Percentiles rank a stretch among this genome's conserved stretches.
Conservation (phyloP, 2,113 vertebrate genomes). For the Blennius ocellaris region DNA sequence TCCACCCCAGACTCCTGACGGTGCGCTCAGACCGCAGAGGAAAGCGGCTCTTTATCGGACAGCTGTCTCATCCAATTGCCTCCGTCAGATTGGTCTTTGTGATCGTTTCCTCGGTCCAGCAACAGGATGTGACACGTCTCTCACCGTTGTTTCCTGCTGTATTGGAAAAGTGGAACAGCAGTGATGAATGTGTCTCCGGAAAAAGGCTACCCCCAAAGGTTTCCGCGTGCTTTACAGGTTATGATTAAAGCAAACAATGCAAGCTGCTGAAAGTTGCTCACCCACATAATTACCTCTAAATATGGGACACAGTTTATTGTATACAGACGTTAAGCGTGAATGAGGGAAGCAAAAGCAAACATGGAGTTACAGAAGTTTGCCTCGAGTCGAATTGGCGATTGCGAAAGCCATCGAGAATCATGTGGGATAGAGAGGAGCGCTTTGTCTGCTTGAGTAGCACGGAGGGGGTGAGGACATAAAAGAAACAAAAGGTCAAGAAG, state of each 20-base stretch:
- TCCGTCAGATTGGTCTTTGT: conserved; percentile 30
- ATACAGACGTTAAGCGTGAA: no score
- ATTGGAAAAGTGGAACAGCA: conserved; percentile 60
- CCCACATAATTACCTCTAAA: conserved; percentile 50
- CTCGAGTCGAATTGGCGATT: conserved; percentile 23
- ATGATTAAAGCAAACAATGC: conserved; percentile 67
- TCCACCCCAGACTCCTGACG: conserved; percentile 26
- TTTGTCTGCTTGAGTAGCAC: no score
- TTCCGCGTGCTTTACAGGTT: conserved; percentile 62
- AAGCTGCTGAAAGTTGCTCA: conserved; percentile 25
- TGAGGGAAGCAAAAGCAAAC: neutral
- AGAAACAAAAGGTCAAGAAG: neutral
- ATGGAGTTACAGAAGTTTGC: neutral
- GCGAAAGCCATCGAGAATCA: conserved; percentile 37
- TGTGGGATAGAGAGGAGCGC: conserved; percentile 15
- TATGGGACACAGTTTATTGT: conserved; percentile 5
- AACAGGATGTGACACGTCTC: conserved; percentile 68
- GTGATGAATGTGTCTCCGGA: conserved; percentile 61
- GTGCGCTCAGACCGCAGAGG: conserved; percentile 33
- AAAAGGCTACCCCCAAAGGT: conserved; percentile 37
- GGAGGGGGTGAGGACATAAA: conserved; percentile 1
- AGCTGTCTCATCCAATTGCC: conserved; percentile 46
- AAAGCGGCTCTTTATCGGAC: conserved; percentile 44
- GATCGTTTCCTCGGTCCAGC: conserved; percentile 53
- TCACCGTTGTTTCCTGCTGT: conserved; percentile 64